Evolutionary conservation across 1,140 invertebrate species (phyloP), one percentile per base, ranked within the genome.

Genomic region (Tetramorium parvispinum): DNA sequence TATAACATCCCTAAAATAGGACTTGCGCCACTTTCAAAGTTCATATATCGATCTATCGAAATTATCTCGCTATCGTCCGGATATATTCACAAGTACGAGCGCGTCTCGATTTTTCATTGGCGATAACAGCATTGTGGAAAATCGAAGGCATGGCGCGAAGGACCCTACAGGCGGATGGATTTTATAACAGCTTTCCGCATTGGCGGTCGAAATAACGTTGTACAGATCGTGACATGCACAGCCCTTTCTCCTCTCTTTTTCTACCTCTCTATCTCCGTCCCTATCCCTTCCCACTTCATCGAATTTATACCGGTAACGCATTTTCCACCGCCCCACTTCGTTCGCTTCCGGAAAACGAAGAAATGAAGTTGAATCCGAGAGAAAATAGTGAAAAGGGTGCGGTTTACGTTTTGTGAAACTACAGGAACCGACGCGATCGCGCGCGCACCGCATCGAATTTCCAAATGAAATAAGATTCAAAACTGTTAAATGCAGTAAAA

Each of bases 221-320:
- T 73, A 75, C 79, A 75, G 63, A 87, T 75, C 66, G 73, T 85
- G 73, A 66, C 70, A 78, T 78, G 59, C 53, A 85, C 65, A 73
- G 63, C 66, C 66, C 46, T 81, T 37, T n/a, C 78, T 66, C 18
- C 63, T 57, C 21, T 57, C 43, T 51, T 51, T 82, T 43, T 75
- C 10, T 43, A 24, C 6, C 53, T 37, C 77, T 70, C 76, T 86
- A 49, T 82, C 63, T 86, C 77, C 49, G 24, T 82, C 27, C 24
- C 49, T 86, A 65, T 65, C 61, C 61, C 40, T 51, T 49, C 51
- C 27, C 32, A 66, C 83, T 85, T 66, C 59, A 88, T 86, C 73
- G 75, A 86, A 88, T 88, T 85, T 88, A 87, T 78, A 81, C 75
- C 81, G 70, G 82, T 87, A 88, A 88, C 75, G 75, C 85, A 75